Conservation (phyloP, 2,888 invertebrate species). For the Tenthredo distinguenda region DNA sequence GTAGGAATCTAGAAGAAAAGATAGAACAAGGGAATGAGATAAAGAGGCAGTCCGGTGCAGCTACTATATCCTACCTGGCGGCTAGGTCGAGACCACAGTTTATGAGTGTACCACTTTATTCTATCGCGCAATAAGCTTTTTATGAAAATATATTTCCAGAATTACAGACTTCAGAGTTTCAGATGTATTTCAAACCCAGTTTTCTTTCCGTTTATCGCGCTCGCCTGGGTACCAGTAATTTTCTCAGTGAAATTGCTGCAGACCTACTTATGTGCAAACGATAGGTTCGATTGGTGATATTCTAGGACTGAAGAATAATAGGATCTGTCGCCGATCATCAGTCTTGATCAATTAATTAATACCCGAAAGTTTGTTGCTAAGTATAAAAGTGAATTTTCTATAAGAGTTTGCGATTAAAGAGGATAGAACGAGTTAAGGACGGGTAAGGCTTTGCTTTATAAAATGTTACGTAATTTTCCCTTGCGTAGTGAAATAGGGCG, state of each 20-base stretch:
- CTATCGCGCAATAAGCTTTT: conserved; percentile 26
- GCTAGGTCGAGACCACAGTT: conserved; percentile 40
- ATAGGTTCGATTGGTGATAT: neutral
- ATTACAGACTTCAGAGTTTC: conserved; percentile 9
- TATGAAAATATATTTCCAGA: conserved; percentile 23
- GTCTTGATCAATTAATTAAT: neutral
- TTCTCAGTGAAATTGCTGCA: neutral
- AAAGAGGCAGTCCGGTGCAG: conserved; percentile 26
- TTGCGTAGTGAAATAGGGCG: conserved; percentile 36
- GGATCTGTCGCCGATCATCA: neutral
- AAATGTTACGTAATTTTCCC: conserved; percentile 42
- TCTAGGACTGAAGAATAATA: neutral
- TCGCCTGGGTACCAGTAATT: neutral
- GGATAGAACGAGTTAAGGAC: neutral
- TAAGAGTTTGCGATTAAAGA: neutral
- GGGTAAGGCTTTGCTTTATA: conserved; percentile 9
- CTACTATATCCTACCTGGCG: conserved; percentile 21
- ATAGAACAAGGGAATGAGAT: neutral
- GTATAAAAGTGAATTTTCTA: neutral
- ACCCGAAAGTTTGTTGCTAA: neutral
- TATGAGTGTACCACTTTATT: conserved; percentile 45
- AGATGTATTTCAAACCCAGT: neutral
- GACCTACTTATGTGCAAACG: too few species aligned
- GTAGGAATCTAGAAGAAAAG: conserved; percentile 20
- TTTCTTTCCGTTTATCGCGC: neutral